Conservation (phyloP, 1,140 invertebrate genomes). For the Drosophila biarmipes region DNA sequence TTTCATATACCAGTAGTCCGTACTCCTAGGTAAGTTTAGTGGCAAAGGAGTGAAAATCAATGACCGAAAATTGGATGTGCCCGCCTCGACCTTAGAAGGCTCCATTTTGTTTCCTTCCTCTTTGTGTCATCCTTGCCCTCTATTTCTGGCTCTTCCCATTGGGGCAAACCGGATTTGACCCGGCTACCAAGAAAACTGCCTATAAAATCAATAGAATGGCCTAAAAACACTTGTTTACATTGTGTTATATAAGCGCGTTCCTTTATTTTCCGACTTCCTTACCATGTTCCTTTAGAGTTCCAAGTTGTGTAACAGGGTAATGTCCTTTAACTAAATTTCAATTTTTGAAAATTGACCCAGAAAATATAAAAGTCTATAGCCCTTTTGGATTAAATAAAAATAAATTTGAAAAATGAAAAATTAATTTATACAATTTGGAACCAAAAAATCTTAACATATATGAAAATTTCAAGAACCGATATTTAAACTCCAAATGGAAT, state of each 20-base stretch:
- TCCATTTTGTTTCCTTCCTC: conserved; percentile 22
- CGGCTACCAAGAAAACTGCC: conserved; percentile 41
- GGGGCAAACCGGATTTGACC: conserved; percentile 51
- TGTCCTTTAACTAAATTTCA: too few species aligned
- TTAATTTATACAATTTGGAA: too few species aligned
- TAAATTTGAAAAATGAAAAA: too few species aligned
- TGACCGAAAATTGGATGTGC: conserved; percentile 36
- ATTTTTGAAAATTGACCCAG: too few species aligned
- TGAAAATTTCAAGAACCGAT: too few species aligned
- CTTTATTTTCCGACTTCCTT: background rate
- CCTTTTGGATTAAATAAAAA: too few species aligned
- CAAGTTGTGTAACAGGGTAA: background rate
- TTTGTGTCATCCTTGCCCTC: conserved; percentile 1
- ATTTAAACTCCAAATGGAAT: too few species aligned
- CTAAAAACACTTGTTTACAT: conserved; percentile 37
- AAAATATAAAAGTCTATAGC: too few species aligned
- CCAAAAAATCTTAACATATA: too few species aligned
- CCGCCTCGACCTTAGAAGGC: conserved; percentile 52
- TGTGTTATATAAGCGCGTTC: conserved; percentile 29
- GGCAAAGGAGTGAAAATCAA: conserved; percentile 38
- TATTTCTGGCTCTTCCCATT: conserved; percentile 7
- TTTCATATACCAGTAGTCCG: conserved; percentile 49
- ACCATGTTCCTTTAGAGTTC: background rate
- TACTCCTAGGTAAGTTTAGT: conserved; percentile 37
- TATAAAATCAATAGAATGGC: conserved; percentile 55